Evolutionary conservation across 2,888 invertebrate species (phyloP).

Genomic region (Polietes domitor): DNA sequence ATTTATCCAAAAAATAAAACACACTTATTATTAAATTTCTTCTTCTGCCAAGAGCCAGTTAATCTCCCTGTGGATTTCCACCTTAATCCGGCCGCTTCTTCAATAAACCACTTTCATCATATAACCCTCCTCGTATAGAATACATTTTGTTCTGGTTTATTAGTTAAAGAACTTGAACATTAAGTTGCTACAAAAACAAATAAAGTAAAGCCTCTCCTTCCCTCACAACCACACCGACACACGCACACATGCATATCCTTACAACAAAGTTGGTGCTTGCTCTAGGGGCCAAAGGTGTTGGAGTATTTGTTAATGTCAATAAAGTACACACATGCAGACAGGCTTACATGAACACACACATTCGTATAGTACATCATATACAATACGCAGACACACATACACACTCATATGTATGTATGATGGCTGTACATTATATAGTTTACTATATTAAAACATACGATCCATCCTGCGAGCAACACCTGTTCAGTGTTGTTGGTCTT

Average conservation of each 20-base stretch:
- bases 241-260: background rate
- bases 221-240: background rate
- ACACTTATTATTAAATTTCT: too few relatives aligned
- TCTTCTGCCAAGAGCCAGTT: too few relatives aligned
- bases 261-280: background rate
- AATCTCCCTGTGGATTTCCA: too few relatives aligned
- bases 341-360: background rate
- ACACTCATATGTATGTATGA: too few relatives aligned
- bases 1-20: too few relatives aligned
- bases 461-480: background rate
- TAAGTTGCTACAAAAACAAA: background rate
- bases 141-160: background rate
- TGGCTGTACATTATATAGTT: background rate
- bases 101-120: too few relatives aligned
- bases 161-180: background rate
- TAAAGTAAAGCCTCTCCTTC: background rate
- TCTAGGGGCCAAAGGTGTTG: slow-evolving; percentile 27
- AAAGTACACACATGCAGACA: background rate
- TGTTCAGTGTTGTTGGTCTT: background rate
- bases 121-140: background rate
- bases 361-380: background rate
- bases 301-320: slow-evolving; percentile 32
- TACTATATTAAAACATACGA: background rate
- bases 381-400: background rate
- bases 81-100: too few relatives aligned